A percentile compares a stretch with the other conserved stretches of the same genome.
phyloP scores from a whole-genome alignment of 1,140 invertebrate species.

The Ceratina australensis region DNA sequence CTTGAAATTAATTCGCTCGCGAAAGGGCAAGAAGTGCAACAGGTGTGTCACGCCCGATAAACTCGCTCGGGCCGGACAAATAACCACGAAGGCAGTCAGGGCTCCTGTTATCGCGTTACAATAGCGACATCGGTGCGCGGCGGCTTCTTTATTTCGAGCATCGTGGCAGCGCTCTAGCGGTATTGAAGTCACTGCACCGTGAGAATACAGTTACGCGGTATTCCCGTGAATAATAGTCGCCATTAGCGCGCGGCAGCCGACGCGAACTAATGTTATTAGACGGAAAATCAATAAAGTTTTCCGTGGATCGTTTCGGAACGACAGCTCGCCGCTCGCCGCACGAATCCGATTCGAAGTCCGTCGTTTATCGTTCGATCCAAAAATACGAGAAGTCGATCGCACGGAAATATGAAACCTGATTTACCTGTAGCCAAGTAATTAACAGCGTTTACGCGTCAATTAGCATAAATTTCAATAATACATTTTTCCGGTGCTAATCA shows the following conservation, averaged over 20 bases:
- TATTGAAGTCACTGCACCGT: slow-evolving; percentile 64
- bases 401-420: background rate
- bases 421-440: no score
- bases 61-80: slow-evolving; percentile 10
- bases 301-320: no score
- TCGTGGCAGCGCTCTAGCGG: slow-evolving; percentile 56
- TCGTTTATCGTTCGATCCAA: no score
- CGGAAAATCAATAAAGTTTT: no score
- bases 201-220: slow-evolving; percentile 66
- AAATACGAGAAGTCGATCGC: background rate
- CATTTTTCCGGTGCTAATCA: background rate
- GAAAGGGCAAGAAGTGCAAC: background rate
- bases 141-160: slow-evolving; percentile 53
- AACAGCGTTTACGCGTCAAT: background rate
- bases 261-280: slow-evolving; percentile 22
- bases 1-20: background rate
- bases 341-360: no score
- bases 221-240: slow-evolving; percentile 61
- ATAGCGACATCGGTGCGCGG: slow-evolving; percentile 26
- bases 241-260: slow-evolving; percentile 39
- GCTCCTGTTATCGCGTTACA: slow-evolving; percentile 39
- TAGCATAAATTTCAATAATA: slow-evolving; percentile 14
- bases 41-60: background rate
- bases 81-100: slow-evolving; percentile 21
- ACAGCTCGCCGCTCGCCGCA: no score